Evolutionary conservation across 1,140 invertebrate genomes (phyloP).

Genomic region (Hermetia illucens): DNA sequence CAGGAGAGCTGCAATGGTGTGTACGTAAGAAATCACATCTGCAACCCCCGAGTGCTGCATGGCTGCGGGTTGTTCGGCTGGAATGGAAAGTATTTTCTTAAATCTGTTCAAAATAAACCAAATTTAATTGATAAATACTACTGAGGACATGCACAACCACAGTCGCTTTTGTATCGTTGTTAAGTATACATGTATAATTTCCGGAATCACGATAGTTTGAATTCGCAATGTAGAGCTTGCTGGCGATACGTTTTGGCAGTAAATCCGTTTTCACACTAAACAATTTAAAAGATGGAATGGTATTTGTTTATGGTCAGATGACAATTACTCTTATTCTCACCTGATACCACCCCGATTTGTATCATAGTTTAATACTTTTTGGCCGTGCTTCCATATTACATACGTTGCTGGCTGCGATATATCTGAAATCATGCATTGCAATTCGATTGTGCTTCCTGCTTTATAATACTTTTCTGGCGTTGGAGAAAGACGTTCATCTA

Average conservation of each 20-base stretch:
- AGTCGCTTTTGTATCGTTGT: conserved; percentile 57
- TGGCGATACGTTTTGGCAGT: conserved; percentile 55
- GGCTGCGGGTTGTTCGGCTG: conserved; percentile 27
- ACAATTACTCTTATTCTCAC: conserved; percentile 31
- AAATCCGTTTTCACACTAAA: conserved; percentile 68
- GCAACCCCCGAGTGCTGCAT: conserved; percentile 27
- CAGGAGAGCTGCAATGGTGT: too few species aligned
- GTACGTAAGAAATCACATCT: too few species aligned
- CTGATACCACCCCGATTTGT: conserved; percentile 70
- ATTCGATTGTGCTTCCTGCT: conserved; percentile 71
- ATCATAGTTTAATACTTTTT: conserved; percentile 68
- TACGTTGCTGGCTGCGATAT: conserved; percentile 62
- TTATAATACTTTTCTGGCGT: conserved; percentile 76
- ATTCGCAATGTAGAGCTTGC: conserved; percentile 68
- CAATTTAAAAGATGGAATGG: background rate
- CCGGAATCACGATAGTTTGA: conserved; percentile 70
- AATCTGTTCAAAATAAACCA: background rate
- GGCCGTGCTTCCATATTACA: conserved; percentile 66
- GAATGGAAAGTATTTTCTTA: background rate
- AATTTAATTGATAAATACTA: conserved; percentile 38
- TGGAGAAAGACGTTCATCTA: conserved; percentile 62
- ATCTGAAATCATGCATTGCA: conserved; percentile 69
- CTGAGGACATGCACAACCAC: conserved; percentile 72
- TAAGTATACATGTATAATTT: conserved; percentile 68
- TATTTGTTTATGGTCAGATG: background rate